A percentile compares a stretch with the other conserved stretches of the same genome.
Evolutionary conservation across 2,113 vertebrate species (phyloP).

Genomic region (Xerus inauris): DNA sequence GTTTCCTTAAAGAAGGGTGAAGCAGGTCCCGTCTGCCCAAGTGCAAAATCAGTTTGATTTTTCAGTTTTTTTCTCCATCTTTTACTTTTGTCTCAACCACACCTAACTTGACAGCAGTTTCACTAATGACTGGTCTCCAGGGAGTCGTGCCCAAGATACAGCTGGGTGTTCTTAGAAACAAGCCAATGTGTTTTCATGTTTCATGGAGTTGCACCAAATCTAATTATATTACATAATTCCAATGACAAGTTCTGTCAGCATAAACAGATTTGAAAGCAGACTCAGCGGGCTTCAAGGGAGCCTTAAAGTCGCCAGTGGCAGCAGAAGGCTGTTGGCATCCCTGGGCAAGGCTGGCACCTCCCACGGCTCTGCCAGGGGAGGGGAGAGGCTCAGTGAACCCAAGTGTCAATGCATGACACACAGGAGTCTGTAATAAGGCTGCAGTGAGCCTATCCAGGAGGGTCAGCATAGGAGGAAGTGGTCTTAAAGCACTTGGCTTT

Average conservation of each 20-base stretch:
- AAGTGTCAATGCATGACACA: neutral
- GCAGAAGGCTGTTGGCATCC: neutral
- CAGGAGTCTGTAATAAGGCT: neutral
- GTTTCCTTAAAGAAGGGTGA: neutral
- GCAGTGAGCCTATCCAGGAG: no score
- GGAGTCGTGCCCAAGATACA: neutral
- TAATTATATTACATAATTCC: constrained; percentile 21
- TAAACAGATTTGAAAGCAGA: neutral
- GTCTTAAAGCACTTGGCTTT: neutral
- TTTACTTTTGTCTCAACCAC: neutral
- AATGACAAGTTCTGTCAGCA: neutral
- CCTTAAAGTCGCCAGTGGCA: neutral
- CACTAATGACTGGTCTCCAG: neutral
- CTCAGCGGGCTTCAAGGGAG: neutral
- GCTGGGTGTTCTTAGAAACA: constrained; percentile 4
- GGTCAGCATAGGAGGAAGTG: neutral
- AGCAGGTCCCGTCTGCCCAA: neutral
- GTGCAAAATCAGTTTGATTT: neutral
- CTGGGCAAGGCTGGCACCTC: neutral
- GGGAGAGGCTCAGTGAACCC: accelerated
- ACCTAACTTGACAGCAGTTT: neutral
- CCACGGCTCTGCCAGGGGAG: accelerated
- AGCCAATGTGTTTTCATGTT: neutral
- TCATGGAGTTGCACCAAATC: neutral
- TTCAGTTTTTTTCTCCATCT: neutral